Conservation (phyloP, 2,888 invertebrate species). For the Drosophila emarginata region DNA sequence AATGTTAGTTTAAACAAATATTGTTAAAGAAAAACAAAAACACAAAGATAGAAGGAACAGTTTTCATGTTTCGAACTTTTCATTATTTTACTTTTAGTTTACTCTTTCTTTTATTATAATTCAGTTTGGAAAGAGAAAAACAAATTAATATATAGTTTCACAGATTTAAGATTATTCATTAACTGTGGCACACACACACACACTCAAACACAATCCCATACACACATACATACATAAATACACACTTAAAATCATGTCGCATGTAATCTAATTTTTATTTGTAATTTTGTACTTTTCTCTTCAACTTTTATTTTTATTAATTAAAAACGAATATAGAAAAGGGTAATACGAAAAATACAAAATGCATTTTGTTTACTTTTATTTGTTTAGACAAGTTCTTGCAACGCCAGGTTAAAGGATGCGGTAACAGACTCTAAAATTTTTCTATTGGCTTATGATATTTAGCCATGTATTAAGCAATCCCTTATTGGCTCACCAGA, state of each 20-base stretch:
- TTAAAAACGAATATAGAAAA: conserved; percentile 16
- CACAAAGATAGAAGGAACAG: background rate
- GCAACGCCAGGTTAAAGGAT: background rate
- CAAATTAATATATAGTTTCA: conserved; percentile 19
- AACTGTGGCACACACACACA: background rate
- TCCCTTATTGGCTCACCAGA: too few relatives aligned
- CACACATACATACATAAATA: background rate
- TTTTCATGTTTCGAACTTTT: conserved; percentile 11
- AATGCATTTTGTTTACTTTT: background rate
- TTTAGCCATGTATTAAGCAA: too few relatives aligned
- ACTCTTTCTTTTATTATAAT: conserved; percentile 22
- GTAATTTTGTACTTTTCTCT: conserved; percentile 44
- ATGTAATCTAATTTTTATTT: conserved; percentile 39
- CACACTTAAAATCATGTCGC: conserved; percentile 26
- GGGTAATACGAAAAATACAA: background rate
- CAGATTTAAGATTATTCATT: conserved; percentile 32
- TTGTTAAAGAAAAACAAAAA: background rate
- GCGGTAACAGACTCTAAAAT: too few relatives aligned
- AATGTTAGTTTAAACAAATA: background rate
- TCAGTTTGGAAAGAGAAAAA: conserved; percentile 17
- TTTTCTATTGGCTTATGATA: too few relatives aligned
- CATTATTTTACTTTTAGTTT: conserved; percentile 9
- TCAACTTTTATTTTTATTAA: conserved; percentile 8
- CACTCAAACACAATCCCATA: background rate
- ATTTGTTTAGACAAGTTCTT: too few relatives aligned